Conservation (phyloP, 2,797 vertebrate genomes). For the Rachycentron canadum region DNA sequence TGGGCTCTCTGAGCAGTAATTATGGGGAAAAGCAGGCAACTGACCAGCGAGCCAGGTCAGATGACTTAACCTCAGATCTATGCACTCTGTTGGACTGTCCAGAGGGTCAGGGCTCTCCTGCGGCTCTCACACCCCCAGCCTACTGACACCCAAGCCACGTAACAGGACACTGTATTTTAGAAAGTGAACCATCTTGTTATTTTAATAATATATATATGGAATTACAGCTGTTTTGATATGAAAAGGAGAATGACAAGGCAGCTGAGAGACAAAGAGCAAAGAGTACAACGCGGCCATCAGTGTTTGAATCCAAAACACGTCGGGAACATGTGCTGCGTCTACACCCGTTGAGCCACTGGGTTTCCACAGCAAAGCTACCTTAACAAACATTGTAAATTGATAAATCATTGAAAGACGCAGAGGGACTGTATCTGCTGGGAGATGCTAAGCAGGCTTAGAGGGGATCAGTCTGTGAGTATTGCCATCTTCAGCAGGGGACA, state of each 20-base stretch:
- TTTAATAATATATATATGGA: constrained; percentile 22
- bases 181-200: neutral
- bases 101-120: constrained; percentile 78
- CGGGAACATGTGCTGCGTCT: constrained; percentile 24
- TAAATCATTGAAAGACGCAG: constrained; percentile 87
- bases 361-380: constrained; percentile 78
- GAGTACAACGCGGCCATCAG: neutral
- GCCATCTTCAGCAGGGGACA: constrained; percentile 86
- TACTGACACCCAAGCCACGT: constrained; percentile 56
- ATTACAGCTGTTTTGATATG: constrained; percentile 6
- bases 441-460: constrained; percentile 86
- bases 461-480: constrained; percentile 87
- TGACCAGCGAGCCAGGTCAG: constrained; percentile 76
- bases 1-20: constrained; percentile 81
- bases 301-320: constrained; percentile 16
- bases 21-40: constrained; percentile 73
- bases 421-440: constrained; percentile 85
- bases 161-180: neutral
- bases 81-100: constrained; percentile 82
- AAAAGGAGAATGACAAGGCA: neutral
- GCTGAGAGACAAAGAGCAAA: neutral
- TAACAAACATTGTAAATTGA: constrained; percentile 91
- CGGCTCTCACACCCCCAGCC: constrained; percentile 63
- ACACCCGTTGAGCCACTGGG: constrained; percentile 61
- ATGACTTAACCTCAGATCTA: constrained; percentile 89